Percentiles rank a stretch among this genome's conserved stretches.
Evolutionary conservation across 2,888 invertebrate genomes (phyloP).

Genomic region (Drosophila mayaguana): DNA sequence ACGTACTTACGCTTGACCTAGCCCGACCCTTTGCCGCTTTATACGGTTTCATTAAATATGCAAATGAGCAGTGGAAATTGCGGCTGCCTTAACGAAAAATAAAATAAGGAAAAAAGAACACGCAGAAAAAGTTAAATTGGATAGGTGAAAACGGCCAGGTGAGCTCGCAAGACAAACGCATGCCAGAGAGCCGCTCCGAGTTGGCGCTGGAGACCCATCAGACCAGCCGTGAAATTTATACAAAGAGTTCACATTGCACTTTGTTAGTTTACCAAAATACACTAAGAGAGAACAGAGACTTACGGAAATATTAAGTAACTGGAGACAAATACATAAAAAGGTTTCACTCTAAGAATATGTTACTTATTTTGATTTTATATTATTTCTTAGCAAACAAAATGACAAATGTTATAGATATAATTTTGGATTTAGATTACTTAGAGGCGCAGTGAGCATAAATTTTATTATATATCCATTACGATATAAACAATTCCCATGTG

Average conservation of each 20-base stretch:
- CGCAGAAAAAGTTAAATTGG: slow-evolving; percentile 30
- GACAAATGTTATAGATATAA: too few species aligned
- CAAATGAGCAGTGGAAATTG: slow-evolving; percentile 78
- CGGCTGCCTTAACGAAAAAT: slow-evolving; percentile 35
- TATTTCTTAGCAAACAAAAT: too few species aligned
- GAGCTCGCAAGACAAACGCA: slow-evolving; percentile 44
- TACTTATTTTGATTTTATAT: background rate
- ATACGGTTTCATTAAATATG: slow-evolving; percentile 74
- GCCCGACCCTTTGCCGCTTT: slow-evolving; percentile 34
- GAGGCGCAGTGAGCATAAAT: too few species aligned
- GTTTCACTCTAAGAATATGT: too few species aligned
- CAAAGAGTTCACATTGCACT: slow-evolving; percentile 56
- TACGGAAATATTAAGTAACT: background rate
- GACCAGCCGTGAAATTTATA: slow-evolving; percentile 68
- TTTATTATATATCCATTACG: too few species aligned
- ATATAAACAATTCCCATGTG: too few species aligned
- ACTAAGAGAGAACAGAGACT: background rate
- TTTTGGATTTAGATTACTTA: too few species aligned
- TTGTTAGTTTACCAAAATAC: slow-evolving; percentile 39
- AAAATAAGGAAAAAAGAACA: background rate
- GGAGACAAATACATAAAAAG: background rate
- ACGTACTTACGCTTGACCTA: slow-evolving; percentile 24
- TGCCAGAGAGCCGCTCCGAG: slow-evolving; percentile 23
- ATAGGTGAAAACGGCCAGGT: slow-evolving; percentile 50
- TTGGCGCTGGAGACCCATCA: slow-evolving; percentile 44